Base-by-base conservation (phyloP, 2,888 invertebrate species). In the Siphonodentalium dalli region DNA sequence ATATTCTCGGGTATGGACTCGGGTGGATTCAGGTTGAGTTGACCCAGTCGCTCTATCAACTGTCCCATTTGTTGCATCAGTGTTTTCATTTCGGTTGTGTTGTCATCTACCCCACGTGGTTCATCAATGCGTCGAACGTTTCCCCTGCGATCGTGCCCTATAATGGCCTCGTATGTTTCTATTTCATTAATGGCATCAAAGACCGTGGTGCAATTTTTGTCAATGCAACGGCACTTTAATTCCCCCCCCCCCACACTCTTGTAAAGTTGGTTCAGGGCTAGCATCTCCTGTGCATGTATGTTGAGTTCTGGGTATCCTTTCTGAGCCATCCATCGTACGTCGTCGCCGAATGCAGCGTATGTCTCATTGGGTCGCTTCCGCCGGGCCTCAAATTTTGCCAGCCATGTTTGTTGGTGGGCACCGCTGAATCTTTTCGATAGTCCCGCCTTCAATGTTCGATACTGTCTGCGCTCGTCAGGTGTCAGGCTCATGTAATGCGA, bases 181-280 rank as follows among this genome's bases (percentile, higher is more conserved):
- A 57, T 47, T 13, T 45, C 23, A 5, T 53, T 43, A 11, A 53
- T 44, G 26, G 41, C 58, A 8, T 48, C 31, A 13, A 48, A 23
- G 13, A 53, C 28, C 9, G 40, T 58, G 35, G 9, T 34, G 24
- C 57, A 52, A 20, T 50, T 27, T 6, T 42, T 28, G 23, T 54
- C 44, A 13, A 54, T 45, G 27, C 54, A 58, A 27, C 54, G 28
- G 37, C 47, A 58, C 21, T 58, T 58, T 40, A 58, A 47, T 18
- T 58, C 58, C 3, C n/a, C n/a, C n/a, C 49, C 15, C 1, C 33
- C 23, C 4, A 58, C 39, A 24, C 21, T 34, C 39, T 51, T 54
- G 34, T 58, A 54, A n/a, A 58, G 43, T 31, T 58, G 58, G 24
- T 58, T 54, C n/a, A 58, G 24, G 11, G 54, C 54, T 3, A 58